Base-by-base conservation (phyloP, 1,140 invertebrate genomes). In the Nasonia vitripennis region DNA sequence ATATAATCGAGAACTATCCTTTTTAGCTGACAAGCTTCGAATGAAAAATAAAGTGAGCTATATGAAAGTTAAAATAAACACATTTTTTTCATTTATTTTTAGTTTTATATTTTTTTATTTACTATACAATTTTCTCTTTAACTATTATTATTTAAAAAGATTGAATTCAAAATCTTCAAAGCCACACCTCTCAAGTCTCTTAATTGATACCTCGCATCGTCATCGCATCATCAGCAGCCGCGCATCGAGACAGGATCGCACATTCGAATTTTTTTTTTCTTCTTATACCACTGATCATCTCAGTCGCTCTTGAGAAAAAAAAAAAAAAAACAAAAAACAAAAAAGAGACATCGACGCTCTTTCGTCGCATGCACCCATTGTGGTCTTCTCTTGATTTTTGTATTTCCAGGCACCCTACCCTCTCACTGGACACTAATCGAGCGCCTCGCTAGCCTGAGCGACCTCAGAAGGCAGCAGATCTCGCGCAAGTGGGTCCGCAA, bases 331-430 rank as follows among this genome's bases (percentile, higher is more conserved):
- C n/a, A 3, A 78, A 27, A 51, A 0, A 55, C 4, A 55, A 6
- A 12, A 55, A 2, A 17, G 51, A 55, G 41, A 55, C 9, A 55
- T 55, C 51, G 51, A 20, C 51, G 51, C 51, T 55, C 14, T n/a
- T 7, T 62, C 55, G 27, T 62, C 55, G 6, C 20, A 84, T 14
- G 71, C 48, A 67, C 31, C 84, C 78, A 79, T 85, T 81, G 71
- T 78, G 51, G 78, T 86, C 45, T 86, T 87, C 89, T 88, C 27
- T 87, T 91, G 88, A 89, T 90, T 90, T 87, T 92, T 78, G 88
- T 91, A 91, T 91, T 93, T 93, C 84, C 92, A 93, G 93, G 90
- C 87, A 87, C 86, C 91, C 90, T 89, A 88, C 90, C 92, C 86
- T 89, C 88, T 87, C 90, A 92, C 87, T 92, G 90, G 91, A 87